A percentile compares a stretch with the other conserved stretches of the same genome.
These are phyloP conservation scores for Myotis lucifugus DNA, from an alignment of 2,113 vertebrate genomes.

Conservation along the genomic window DNA sequence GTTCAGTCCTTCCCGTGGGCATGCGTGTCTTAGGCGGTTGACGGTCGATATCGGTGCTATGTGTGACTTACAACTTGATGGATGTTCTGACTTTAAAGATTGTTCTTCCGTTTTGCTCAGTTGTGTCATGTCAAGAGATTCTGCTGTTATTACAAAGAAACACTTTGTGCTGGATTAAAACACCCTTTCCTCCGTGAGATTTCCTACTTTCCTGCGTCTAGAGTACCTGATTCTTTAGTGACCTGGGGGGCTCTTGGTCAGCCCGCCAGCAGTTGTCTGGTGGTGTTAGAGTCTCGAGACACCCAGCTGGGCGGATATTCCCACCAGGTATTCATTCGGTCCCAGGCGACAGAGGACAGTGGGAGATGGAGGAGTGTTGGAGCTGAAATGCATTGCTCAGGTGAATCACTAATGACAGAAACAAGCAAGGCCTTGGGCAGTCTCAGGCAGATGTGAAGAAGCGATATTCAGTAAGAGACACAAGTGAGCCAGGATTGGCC, in stretches of 20 bases:
- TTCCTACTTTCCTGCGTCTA: conserved; percentile 67
- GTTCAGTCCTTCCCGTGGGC: conserved; percentile 32
- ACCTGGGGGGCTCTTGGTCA: neutral
- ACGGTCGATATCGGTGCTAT: conserved; percentile 78
- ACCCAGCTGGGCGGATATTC: neutral
- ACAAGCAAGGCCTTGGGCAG: neutral
- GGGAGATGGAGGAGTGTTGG: neutral
- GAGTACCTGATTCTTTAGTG: neutral
- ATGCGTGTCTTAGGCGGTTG: neutral
- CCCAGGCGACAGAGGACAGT: neutral
- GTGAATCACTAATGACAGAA: neutral
- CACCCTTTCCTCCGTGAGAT: conserved; percentile 30
- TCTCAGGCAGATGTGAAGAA: neutral
- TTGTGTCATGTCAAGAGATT: conserved; percentile 71
- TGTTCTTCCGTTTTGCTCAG: conserved; percentile 76
- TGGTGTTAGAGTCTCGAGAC: neutral
- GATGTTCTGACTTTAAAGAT: conserved; percentile 69
- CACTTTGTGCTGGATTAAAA: conserved; percentile 74
- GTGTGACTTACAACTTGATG: conserved; percentile 64
- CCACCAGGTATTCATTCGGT: neutral
- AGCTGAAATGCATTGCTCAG: neutral
- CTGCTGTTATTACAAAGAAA: conserved; percentile 65
- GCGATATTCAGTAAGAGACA: neutral
- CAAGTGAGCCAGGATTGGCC: neutral
- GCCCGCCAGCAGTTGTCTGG: neutral